Base-by-base conservation (phyloP, 1,140 invertebrate species). In the Zaprionus tsacasi region DNA sequence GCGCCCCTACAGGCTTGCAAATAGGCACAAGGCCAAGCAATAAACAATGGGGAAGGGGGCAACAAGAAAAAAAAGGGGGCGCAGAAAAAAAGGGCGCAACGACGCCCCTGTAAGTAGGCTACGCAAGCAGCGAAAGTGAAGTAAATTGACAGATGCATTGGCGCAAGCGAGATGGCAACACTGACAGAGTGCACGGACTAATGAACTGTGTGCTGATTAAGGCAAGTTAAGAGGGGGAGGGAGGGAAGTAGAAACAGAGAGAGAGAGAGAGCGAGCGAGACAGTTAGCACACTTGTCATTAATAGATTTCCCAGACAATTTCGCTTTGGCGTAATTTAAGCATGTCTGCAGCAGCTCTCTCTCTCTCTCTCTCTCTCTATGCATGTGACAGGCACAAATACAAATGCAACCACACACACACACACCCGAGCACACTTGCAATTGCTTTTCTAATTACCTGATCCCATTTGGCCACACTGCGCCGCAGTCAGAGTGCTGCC, bases 11-110 rank as follows among this genome's bases (percentile, higher is more conserved):
- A 10, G 45, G 36, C 15, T 60, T 50, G 33, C 65, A 73, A 73
- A 73, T 73, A 73, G 56, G 70, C 70, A 73, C 70, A 73, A 73
- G 70, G 70, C 70, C 65, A 73, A 45, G 45, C 45, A 6, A 38
- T 36, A 68, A 73, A 68, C 57, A 73, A 73, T 56, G 57, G 55
- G 21, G 21, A 2, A 2, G 21, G 21, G 21, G 21, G 21, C 2
- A 21, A 21, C 21, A 45, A 40, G 35, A 36, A 61, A 71, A 3
- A 57, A 63, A 57, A n/a, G n/a, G 27, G 48, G 30, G 27, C 27
- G 27, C 27, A 52, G 36, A 15, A 45, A 45, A 70, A 63, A 70
- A 45, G 33, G n/a, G 67, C 59, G 40, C 43, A 17, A n/a, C 60
- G 52, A 33, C 40, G 5, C 13, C 30, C 36, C 35, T 25, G 43